phyloP scores from a whole-genome alignment of 64 coral and sea anemone species.

The Montipora capricornis region DNA sequence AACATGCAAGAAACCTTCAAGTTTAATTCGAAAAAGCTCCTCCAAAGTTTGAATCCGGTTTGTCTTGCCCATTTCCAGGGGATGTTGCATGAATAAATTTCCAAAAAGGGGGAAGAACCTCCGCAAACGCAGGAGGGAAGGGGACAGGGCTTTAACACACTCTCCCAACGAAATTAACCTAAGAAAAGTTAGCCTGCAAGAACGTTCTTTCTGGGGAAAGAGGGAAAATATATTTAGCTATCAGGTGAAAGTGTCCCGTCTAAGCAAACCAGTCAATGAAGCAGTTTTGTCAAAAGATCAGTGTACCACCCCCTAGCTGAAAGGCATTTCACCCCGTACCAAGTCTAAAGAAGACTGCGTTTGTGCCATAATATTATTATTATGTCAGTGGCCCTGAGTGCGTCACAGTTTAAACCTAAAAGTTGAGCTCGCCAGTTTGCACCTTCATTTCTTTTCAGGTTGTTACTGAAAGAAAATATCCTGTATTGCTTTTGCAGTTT shows the following conservation, averaged over 20 bases:
- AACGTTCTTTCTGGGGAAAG: too few relatives aligned
- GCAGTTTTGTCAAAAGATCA: too few relatives aligned
- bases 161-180: background rate
- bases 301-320: too few relatives aligned
- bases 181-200: too few relatives aligned
- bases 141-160: background rate
- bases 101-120: background rate
- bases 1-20: too few relatives aligned
- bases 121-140: too few relatives aligned
- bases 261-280: too few relatives aligned
- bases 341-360: background rate
- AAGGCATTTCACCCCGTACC: background rate
- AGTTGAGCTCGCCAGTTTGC: background rate
- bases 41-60: background rate
- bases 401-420: background rate
- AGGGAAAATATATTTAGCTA: too few relatives aligned
- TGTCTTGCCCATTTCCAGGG: background rate
- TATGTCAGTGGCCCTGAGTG: too few relatives aligned
- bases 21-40: too few relatives aligned
- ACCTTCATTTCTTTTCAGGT: background rate
- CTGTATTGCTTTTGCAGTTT: conserved; percentile 8
- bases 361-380: too few relatives aligned
- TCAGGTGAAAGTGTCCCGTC: too few relatives aligned
- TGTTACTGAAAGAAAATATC: background rate
- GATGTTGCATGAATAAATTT: background rate